These are phyloP conservation scores for Amphiprion percula DNA, from an alignment of 2,113 vertebrate species.

Conservation along the genomic window DNA sequence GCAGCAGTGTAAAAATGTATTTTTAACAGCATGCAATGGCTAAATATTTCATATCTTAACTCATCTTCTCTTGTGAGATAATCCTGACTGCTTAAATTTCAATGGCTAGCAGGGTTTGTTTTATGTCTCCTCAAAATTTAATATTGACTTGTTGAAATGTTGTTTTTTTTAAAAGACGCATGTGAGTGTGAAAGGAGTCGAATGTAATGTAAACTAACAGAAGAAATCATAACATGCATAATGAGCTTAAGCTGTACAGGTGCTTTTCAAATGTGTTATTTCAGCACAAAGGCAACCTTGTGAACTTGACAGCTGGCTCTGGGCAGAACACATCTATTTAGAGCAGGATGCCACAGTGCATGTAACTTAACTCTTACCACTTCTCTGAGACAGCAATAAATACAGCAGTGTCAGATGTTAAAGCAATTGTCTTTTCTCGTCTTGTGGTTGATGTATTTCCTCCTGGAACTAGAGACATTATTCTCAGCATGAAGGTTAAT, in stretches of 20 bases:
- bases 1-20: constrained; percentile 22
- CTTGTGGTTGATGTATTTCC: constrained; percentile 28
- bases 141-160: neutral
- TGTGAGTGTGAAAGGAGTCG: too few relatives aligned
- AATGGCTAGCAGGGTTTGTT: constrained; percentile 17
- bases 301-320: constrained; percentile 12
- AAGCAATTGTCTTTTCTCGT: constrained; percentile 9
- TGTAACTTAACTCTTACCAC: constrained; percentile 15
- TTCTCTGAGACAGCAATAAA: constrained; percentile 22
- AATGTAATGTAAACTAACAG: neutral
- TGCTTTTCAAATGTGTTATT: neutral
- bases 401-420: constrained; percentile 11
- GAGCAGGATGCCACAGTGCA: neutral
- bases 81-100: constrained; percentile 25
- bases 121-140: neutral
- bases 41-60: constrained; percentile 59
- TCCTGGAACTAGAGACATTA: neutral
- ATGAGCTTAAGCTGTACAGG: neutral
- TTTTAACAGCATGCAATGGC: constrained; percentile 40
- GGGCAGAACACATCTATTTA: constrained; percentile 17
- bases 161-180: neutral
- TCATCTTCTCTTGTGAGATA: constrained; percentile 23
- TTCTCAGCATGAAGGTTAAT: neutral
- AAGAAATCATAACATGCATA: neutral
- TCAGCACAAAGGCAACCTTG: neutral